Evolutionary conservation across 2,888 invertebrate genomes (phyloP).

Genomic region (Crioceris asparagi): DNA sequence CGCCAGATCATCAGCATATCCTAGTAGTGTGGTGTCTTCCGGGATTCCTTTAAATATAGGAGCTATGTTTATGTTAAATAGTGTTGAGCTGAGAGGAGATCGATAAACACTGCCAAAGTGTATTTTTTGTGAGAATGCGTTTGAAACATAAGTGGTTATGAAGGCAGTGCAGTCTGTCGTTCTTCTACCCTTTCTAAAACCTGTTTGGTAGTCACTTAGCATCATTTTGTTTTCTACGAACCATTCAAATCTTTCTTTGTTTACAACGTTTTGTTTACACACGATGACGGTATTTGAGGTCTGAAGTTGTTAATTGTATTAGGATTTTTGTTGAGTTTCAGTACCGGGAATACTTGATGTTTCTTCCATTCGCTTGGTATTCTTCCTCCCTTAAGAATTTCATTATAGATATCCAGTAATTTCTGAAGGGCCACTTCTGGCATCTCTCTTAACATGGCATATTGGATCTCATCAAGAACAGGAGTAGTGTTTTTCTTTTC

Average conservation of each 20-base stretch:
- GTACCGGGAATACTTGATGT: not conserved
- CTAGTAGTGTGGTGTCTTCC: slow-evolving; percentile 2
- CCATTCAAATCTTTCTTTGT: slow-evolving; percentile 3
- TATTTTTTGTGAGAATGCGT: too few species aligned
- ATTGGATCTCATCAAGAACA: too few species aligned
- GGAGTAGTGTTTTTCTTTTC: too few species aligned
- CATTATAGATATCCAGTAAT: not conserved
- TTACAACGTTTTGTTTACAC: not conserved
- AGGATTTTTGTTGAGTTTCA: not conserved
- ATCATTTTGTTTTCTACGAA: slow-evolving; percentile 2
- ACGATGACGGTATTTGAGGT: slow-evolving; percentile 1
- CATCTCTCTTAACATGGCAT: too few species aligned
- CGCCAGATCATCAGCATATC: slow-evolving; percentile 7
- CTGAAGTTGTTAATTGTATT: not conserved
- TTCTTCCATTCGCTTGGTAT: slow-evolving; percentile 1
- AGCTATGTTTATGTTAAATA: slow-evolving; percentile 8
- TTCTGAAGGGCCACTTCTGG: too few species aligned
- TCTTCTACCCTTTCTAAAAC: slow-evolving; percentile 1
- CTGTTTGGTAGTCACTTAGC: not conserved
- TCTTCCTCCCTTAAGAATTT: not conserved
- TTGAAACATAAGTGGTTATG: too few species aligned
- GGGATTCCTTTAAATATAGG: slow-evolving; percentile 2
- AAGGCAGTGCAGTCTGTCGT: too few species aligned
- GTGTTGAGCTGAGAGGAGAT: too few species aligned
- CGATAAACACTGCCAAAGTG: too few species aligned